phyloP scores from a whole-genome alignment of 2,797 vertebrate genomes.

The Gallinago solitaria region DNA sequence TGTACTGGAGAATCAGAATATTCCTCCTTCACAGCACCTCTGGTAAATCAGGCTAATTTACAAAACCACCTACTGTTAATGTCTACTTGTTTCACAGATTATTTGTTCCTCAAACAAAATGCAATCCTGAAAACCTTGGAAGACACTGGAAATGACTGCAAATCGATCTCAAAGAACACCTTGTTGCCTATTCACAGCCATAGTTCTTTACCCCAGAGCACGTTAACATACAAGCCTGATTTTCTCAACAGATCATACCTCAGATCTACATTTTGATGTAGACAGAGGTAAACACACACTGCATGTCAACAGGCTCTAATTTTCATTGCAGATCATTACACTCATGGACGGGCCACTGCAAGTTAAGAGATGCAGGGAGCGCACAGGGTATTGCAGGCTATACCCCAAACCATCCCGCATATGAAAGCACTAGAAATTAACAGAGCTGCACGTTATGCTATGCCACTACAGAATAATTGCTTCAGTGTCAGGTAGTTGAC shows the following conservation, averaged over 20 bases:
- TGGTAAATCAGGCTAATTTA: not conserved
- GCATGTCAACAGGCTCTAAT: not conserved
- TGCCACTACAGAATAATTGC: not conserved
- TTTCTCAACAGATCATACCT: not conserved
- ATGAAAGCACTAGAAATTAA: not conserved
- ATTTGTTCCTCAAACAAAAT: not conserved
- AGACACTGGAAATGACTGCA: not conserved
- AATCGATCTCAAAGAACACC: not conserved
- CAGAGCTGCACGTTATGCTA: not conserved
- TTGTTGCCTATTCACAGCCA: not conserved
- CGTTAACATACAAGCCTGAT: not conserved
- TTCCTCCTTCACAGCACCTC: not conserved
- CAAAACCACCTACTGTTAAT: not conserved
- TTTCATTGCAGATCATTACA: not conserved
- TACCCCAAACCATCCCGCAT: not conserved
- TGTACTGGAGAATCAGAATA: not conserved
- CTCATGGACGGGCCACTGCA: not conserved
- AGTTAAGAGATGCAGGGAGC: not conserved
- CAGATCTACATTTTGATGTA: not conserved
- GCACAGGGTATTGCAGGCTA: not conserved
- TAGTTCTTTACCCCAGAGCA: not conserved
- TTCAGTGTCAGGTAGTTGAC: not conserved
- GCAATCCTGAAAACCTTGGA: not conserved
- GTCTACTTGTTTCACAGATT: not conserved
- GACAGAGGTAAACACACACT: not conserved